Evolutionary conservation across 2,888 invertebrate genomes (phyloP).

Genomic region (Beris chalybata): DNA sequence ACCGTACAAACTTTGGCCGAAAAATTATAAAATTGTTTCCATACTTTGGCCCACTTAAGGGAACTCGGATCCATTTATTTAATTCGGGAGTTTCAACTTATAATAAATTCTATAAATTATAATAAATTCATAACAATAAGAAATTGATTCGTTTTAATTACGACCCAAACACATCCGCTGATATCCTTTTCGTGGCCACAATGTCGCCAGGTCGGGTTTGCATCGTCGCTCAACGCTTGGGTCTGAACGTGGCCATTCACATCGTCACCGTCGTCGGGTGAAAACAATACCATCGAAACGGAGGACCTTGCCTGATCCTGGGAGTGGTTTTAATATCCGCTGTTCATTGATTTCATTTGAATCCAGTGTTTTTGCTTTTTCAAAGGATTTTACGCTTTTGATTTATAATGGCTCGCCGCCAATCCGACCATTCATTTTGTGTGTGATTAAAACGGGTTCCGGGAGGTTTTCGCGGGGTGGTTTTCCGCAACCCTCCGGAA

Average conservation of each 20-base stretch:
- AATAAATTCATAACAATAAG: not conserved
- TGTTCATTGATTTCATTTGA: conserved; percentile 41
- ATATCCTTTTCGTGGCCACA: conserved; percentile 23
- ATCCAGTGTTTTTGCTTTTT: conserved; percentile 40
- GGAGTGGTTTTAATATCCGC: conserved; percentile 40
- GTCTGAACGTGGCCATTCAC: conserved; percentile 10
- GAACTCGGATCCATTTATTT: no score
- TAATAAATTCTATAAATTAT: no score
- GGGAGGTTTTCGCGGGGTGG: conserved; percentile 3
- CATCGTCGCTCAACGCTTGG: conserved; percentile 2
- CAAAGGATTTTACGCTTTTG: conserved; percentile 43
- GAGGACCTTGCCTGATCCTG: not conserved
- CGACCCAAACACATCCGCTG: conserved; percentile 16
- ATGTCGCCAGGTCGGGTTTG: conserved; percentile 14
- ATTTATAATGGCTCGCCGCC: conserved; percentile 45
- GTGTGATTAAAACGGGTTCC: conserved; percentile 43
- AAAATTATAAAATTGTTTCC: no score
- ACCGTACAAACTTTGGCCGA: no score
- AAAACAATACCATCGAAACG: conserved; percentile 5
- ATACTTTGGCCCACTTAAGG: no score
- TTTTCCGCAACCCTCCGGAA: not conserved
- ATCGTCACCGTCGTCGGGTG: conserved; percentile 19
- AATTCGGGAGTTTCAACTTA: no score
- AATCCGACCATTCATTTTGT: conserved; percentile 44
- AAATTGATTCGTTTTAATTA: conserved; percentile 26